Evolutionary conservation across 1,140 invertebrate species (phyloP), one percentile per base, ranked within the genome.

Genomic region (Drosophila carrolli): DNA sequence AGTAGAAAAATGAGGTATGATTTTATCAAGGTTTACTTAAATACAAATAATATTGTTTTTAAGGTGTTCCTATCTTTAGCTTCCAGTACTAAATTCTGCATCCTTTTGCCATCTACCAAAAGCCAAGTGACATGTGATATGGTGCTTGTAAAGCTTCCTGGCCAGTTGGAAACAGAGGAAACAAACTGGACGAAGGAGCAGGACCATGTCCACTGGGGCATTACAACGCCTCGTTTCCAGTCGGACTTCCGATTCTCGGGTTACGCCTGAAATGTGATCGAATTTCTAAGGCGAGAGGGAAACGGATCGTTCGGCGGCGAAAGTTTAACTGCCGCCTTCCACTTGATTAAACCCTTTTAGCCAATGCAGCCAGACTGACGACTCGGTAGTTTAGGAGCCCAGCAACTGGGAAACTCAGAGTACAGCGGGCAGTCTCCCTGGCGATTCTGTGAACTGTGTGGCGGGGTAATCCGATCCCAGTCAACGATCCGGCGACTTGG

Each of bases 281-380:
- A 68, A 72, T 41, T 14, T 8, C 7, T 4, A 13, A 1, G 35
- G 14, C 29, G 14, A 23, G 32, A 14, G 32, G n/a, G 23, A 1
- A 16, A 46, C 27, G 19, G 44, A 44, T 32, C 29, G 35, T 11
- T 55, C 44, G 72, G 43, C 50, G 51, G 46, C 41, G 43, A 66
- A 77, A 59, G 68, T 86, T 83, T 88, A 88, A 86, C 83, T 88
- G 71, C 79, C 84, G 79, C 75, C 83, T 88, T 88, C 80, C 84
- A 88, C 79, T 88, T 88, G 84, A 88, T 88, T 88, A 83, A 83
- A 56, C 76, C 81, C 82, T 71, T 85, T 85, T 85, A 85, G 68
- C 71, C 59, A 54, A 54, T 40, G 71, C 53, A 76, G 74, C 73
- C 73, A 75, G 29, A 41, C 47, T 67, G 73, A 77, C 74, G 74